These are phyloP conservation scores for Eupeodes latifasciatus DNA, from an alignment of 2,888 invertebrate genomes.

Conservation along the genomic window DNA sequence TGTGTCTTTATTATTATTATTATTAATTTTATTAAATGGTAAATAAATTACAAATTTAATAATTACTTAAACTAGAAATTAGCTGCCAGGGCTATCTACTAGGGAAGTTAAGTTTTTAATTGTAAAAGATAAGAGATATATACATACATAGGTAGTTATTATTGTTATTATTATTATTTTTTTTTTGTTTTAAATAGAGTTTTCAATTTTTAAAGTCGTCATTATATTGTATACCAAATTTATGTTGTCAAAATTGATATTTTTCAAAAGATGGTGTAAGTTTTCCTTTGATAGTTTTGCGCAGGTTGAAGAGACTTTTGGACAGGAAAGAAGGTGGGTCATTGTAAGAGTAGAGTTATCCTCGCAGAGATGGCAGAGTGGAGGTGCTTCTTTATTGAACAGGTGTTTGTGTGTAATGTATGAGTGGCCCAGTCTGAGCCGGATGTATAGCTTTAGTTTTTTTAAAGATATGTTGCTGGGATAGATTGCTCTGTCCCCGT, in stretches of 20 bases:
- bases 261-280: neutral
- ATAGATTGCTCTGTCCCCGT: slow-evolving; percentile 27
- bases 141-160: neutral
- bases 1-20: no score
- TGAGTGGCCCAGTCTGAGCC: slow-evolving; percentile 32
- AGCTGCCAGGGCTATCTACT: slow-evolving; percentile 35
- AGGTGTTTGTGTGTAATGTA: slow-evolving; percentile 42
- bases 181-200: neutral
- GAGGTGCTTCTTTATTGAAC: slow-evolving; percentile 1
- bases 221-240: neutral
- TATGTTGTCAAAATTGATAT: neutral
- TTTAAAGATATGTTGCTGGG: neutral
- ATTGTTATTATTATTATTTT: neutral
- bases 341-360: slow-evolving; percentile 21
- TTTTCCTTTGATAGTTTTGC: neutral
- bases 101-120: neutral
- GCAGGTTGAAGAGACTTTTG: slow-evolving; percentile 16
- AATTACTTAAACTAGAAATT: slow-evolving; percentile 3
- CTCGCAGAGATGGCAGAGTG: slow-evolving; percentile 25
- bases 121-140: neutral
- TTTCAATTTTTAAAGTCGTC: slow-evolving; percentile 6
- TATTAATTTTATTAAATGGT: neutral
- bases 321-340: slow-evolving; percentile 23
- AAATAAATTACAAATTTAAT: no score
- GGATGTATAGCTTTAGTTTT: slow-evolving; percentile 23